These are phyloP conservation scores for Alosa sapidissima DNA, from an alignment of 2,797 vertebrate species.

Conservation along the genomic window DNA sequence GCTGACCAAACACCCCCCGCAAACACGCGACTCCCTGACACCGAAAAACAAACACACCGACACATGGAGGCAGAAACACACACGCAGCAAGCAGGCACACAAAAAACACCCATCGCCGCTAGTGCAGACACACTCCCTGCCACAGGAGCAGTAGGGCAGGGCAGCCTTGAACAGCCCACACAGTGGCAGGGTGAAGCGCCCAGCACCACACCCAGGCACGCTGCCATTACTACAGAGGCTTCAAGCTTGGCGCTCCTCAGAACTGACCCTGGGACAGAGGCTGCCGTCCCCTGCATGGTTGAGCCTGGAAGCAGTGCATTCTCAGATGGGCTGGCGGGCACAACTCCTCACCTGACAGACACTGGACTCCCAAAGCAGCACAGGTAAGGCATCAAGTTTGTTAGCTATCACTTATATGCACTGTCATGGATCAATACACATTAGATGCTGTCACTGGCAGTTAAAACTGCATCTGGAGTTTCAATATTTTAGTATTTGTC, in stretches of 20 bases:
- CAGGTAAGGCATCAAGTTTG: not conserved
- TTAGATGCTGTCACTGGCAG: not conserved
- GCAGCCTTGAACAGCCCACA: not conserved
- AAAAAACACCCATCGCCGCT: not conserved
- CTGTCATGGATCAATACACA: not conserved
- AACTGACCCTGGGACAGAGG: not conserved
- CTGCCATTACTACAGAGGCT: not conserved
- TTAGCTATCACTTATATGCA: not conserved
- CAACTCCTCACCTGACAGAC: not conserved
- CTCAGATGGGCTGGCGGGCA: not conserved
- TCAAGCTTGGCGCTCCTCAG: not conserved
- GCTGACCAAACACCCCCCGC: not conserved
- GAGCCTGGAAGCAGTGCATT: not conserved
- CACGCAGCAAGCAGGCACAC: slow-evolving; percentile 4
- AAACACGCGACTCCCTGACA: not conserved
- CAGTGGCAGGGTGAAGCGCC: not conserved
- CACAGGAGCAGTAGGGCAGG: not conserved
- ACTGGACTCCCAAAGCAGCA: not conserved
- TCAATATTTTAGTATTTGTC: not conserved
- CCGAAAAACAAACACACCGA: not conserved
- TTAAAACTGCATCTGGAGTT: not conserved
- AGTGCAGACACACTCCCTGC: not conserved
- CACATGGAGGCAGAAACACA: not conserved
- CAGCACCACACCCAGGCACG: slow-evolving; percentile 5
- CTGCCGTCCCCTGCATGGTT: not conserved